Evolutionary conservation across 2,113 vertebrate species (phyloP).

Genomic region (Peucedramus taeniatus): DNA sequence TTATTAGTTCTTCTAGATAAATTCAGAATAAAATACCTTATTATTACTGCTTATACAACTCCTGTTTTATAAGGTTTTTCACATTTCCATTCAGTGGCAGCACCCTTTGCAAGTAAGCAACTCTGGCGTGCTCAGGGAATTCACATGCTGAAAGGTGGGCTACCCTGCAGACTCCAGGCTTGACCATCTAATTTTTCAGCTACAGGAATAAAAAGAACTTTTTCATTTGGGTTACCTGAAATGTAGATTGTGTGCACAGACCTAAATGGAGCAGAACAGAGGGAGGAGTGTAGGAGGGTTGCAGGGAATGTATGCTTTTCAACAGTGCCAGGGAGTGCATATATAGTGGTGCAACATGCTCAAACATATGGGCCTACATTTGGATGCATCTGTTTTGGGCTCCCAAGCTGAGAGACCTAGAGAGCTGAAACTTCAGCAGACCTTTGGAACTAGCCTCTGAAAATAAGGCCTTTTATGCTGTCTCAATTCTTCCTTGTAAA

Average conservation of each 20-base stretch:
- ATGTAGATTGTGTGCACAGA: conserved; percentile 37
- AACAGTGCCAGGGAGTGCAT: conserved; percentile 59
- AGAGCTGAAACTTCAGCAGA: conserved; percentile 52
- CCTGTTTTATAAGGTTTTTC: not conserved
- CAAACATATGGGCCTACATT: conserved; percentile 63
- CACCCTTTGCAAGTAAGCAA: not conserved
- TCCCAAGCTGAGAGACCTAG: conserved; percentile 52
- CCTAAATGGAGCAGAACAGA: conserved; percentile 65
- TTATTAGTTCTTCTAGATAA: not conserved
- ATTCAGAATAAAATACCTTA: not conserved
- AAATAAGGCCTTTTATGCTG: not conserved
- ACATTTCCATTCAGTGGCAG: not conserved
- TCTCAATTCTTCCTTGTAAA: not conserved
- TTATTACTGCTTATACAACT: not conserved
- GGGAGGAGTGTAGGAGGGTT: conserved; percentile 56
- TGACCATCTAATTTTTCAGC: not conserved
- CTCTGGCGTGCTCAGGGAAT: not conserved
- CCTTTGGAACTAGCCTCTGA: not conserved
- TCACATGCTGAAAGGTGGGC: not conserved
- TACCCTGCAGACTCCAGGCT: not conserved
- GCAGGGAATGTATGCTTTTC: conserved; percentile 57
- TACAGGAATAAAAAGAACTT: not conserved
- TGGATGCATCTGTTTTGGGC: conserved; percentile 52
- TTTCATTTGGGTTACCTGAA: conserved; percentile 53
- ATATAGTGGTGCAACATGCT: conserved; percentile 69